Percentiles rank a stretch among this genome's conserved stretches.
Evolutionary conservation across 2,797 vertebrate genomes (phyloP).

Genomic region (Ptychadena robeensis): DNA sequence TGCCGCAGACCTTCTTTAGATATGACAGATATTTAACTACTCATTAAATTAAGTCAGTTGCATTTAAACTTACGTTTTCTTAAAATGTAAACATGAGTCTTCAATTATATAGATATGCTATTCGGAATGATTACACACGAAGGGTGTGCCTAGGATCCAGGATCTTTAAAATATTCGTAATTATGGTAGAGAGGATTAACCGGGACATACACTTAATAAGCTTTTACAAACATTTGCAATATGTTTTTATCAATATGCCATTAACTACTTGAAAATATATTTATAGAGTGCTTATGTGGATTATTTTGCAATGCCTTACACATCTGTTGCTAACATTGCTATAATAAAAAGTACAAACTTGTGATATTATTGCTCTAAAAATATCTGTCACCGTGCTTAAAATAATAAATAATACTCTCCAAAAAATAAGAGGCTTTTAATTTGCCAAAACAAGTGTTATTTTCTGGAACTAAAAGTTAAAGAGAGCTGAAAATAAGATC

Average conservation of each 20-base stretch:
- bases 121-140: background rate
- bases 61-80: background rate
- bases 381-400: no score
- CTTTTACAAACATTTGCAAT: constrained; percentile 8
- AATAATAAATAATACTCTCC: no score
- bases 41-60: background rate
- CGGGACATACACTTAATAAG: background rate
- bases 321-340: background rate
- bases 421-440: no score
- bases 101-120: background rate
- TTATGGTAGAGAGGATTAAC: background rate
- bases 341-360: background rate
- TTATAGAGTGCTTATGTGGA: background rate
- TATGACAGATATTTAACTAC: background rate
- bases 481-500: no score
- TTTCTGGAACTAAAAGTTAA: no score
- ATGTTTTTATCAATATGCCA: background rate
- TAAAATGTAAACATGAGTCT: background rate
- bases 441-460: no score
- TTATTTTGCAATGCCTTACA: background rate
- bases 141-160: background rate
- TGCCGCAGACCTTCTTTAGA: background rate
- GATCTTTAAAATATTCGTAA: background rate
- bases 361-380: no score
- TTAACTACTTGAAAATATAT: constrained; percentile 15